Conservation (phyloP, 2,888 invertebrate genomes). For the Rhabditoides inermis region DNA sequence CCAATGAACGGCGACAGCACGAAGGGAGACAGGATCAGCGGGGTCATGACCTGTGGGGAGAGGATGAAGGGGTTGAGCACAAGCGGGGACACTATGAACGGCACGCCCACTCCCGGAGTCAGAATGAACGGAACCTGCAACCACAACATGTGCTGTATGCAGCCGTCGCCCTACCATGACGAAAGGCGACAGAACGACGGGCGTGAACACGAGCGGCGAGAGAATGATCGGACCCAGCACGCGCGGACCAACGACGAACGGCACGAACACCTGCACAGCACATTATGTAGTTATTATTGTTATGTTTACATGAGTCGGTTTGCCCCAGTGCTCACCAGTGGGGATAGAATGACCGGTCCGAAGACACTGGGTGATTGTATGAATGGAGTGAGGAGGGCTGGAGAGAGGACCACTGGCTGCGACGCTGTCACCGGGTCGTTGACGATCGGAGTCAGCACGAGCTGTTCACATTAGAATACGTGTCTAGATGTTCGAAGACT, state of each 20-base stretch:
- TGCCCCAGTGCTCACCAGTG: neutral
- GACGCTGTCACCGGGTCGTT: neutral
- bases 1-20: constrained; percentile 4
- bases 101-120: neutral
- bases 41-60: constrained; percentile 1
- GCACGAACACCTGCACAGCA: constrained; percentile 39
- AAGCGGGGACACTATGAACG: neutral
- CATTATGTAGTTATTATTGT: no score
- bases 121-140: constrained; percentile 1
- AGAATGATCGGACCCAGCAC: constrained; percentile 23
- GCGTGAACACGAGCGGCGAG: neutral
- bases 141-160: neutral
- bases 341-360: constrained; percentile 2
- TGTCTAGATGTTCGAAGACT: no score
- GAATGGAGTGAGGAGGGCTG: neutral
- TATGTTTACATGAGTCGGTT: no score
- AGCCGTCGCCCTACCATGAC: neutral
- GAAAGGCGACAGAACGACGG: constrained; percentile 1
- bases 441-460: neutral
- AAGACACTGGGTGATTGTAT: neutral
- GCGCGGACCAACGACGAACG: constrained; percentile 44
- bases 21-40: constrained; percentile 4
- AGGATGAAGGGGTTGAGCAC: neutral
- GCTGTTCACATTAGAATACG: no score
- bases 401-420: neutral